These are phyloP conservation scores for Actinia equina DNA, from an alignment of 64 coral and sea anemone genomes.

Conservation along the genomic window DNA sequence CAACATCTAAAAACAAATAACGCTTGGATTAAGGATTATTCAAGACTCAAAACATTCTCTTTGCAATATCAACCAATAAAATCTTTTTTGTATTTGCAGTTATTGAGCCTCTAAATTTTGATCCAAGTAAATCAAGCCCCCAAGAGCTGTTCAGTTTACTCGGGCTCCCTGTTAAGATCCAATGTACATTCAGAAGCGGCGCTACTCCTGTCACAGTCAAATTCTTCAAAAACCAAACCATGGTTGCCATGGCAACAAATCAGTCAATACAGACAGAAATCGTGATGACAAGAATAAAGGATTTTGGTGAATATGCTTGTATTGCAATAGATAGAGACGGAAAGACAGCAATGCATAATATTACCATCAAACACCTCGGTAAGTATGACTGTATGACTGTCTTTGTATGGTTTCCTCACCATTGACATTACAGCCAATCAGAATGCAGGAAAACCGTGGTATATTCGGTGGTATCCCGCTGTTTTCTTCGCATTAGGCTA, in stretches of 20 bases:
- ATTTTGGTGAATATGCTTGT: background rate
- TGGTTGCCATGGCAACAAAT: background rate
- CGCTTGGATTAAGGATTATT: no score
- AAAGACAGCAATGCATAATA: background rate
- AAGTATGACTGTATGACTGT: background rate
- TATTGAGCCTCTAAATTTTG: background rate
- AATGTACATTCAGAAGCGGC: background rate
- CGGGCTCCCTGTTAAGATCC: background rate
- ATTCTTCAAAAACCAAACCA: constrained; percentile 1
- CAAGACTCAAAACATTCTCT: no score
- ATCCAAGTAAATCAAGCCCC: background rate
- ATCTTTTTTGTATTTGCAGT: background rate
- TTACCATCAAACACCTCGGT: constrained; percentile 2
- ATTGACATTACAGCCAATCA: no score
- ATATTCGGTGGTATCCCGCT: no score
- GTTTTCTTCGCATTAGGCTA: no score
- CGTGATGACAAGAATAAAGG: background rate
- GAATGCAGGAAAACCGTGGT: no score
- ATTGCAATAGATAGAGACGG: background rate
- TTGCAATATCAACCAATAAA: no score
- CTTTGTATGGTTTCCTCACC: no score
- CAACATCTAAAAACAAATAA: background rate
- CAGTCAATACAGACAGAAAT: background rate
- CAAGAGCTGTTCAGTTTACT: background rate
- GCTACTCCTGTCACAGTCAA: background rate